Evolutionary conservation across 64 coral and sea anemone species (phyloP).

Genomic region (Montipora foliosa): DNA sequence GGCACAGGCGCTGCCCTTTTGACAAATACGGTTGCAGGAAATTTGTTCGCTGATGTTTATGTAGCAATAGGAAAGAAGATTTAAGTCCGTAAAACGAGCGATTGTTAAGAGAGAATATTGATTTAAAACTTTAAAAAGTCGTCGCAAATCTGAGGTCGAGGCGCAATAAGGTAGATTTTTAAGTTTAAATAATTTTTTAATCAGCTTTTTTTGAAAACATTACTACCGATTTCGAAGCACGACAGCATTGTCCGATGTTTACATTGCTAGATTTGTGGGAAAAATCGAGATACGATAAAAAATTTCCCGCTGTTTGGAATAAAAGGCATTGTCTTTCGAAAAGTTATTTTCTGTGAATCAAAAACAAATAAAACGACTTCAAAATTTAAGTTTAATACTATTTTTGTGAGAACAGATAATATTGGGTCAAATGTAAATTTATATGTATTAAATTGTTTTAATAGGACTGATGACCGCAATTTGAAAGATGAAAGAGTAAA

Average conservation of each 20-base stretch:
- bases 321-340: not conserved
- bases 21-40: not conserved
- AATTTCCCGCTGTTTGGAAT: slow-evolving; percentile 17
- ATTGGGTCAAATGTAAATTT: too few species aligned
- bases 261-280: not conserved
- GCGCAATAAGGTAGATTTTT: too few species aligned
- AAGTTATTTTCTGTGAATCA: not conserved
- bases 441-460: too few species aligned
- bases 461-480: too few species aligned
- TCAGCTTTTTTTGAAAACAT: not conserved
- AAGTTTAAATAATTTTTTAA: too few species aligned
- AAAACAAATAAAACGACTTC: not conserved
- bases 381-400: too few species aligned
- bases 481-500: too few species aligned
- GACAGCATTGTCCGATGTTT: not conserved
- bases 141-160: too few species aligned
- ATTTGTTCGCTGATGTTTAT: not conserved
- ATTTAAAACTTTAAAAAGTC: not conserved
- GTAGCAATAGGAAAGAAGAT: slow-evolving; percentile 15
- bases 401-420: too few species aligned
- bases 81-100: slow-evolving; percentile 14
- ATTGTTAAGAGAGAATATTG: not conserved
- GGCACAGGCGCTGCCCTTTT: slow-evolving; percentile 6
- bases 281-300: not conserved
- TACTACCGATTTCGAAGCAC: not conserved